Evolutionary conservation across 2,888 invertebrate species (phyloP).

Genomic region (Drosophila borealis): DNA sequence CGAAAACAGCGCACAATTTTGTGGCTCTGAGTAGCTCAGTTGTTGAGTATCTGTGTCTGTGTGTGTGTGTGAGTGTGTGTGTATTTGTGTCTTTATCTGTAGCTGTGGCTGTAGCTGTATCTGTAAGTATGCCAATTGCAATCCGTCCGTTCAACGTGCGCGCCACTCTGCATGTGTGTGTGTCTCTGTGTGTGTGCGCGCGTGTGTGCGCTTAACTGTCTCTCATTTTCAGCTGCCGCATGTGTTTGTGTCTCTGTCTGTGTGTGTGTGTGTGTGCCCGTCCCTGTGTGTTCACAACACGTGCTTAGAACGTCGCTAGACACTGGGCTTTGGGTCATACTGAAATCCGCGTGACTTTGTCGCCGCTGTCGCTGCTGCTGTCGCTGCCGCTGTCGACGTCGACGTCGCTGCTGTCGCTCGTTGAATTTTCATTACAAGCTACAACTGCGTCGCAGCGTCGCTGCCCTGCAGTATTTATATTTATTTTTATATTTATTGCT

Average conservation of each 20-base stretch:
- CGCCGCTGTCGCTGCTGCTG: slow-evolving; percentile 42
- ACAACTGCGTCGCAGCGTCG: slow-evolving; percentile 29
- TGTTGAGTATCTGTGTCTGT: slow-evolving; percentile 4
- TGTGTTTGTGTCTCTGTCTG: slow-evolving; percentile 34
- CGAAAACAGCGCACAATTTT: slow-evolving; percentile 3
- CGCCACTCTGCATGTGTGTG: slow-evolving; percentile 9
- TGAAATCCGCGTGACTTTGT: slow-evolving; percentile 85
- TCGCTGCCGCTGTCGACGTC: slow-evolving; percentile 30
- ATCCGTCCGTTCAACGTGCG: slow-evolving; percentile 64
- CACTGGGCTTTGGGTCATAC: slow-evolving; percentile 84
- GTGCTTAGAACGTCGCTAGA: slow-evolving; percentile 84
- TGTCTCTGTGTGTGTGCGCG: not conserved
- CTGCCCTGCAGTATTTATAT: slow-evolving; percentile 7
- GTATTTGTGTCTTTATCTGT: slow-evolving; percentile 23
- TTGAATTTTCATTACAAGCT: slow-evolving; percentile 34
- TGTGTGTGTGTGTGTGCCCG: slow-evolving; percentile 40
- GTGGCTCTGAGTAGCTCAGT: not conserved
- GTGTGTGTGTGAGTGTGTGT: slow-evolving; percentile 4
- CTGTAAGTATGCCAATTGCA: slow-evolving; percentile 67
- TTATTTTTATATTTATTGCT: slow-evolving; percentile 16
- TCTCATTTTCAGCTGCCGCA: slow-evolving; percentile 43
- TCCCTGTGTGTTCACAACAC: slow-evolving; percentile 79
- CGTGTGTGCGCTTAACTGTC: slow-evolving; percentile 25
- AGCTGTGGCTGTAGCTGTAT: slow-evolving; percentile 28
- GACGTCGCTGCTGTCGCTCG: slow-evolving; percentile 11